Conservation (phyloP, 2,113 vertebrate species). For the Coptodon bakossiorum region DNA sequence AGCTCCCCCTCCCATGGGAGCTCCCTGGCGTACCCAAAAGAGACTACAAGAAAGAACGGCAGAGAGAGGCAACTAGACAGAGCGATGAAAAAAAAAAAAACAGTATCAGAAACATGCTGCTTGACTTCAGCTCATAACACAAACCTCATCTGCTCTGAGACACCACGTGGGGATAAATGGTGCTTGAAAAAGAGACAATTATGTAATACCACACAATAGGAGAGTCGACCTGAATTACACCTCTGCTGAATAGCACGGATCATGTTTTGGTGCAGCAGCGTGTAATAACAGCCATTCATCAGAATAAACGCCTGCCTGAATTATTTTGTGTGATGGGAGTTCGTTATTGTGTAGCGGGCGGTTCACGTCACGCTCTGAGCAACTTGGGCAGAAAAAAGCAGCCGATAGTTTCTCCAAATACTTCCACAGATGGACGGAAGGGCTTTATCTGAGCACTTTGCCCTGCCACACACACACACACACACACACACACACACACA, state of each 20-base stretch:
- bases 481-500: neutral
- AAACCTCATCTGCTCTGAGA: constrained; percentile 2
- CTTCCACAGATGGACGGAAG: neutral
- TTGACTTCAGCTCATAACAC: neutral
- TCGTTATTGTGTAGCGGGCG: neutral
- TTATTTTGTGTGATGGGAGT: neutral
- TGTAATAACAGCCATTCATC: neutral
- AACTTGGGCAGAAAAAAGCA: neutral
- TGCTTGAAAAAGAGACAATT: constrained; percentile 15
- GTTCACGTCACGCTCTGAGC: neutral
- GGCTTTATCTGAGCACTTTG: constrained; percentile 15
- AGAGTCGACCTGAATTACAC: neutral
- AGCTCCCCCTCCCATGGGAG: neutral
- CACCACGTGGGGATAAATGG: neutral
- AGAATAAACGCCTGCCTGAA: neutral
- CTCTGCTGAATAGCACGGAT: neutral
- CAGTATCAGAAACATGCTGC: neutral
- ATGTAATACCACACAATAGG: constrained; percentile 2
- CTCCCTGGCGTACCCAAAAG: neutral
- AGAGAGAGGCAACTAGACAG: neutral
- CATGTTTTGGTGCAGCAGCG: neutral
- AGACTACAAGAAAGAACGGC: neutral
- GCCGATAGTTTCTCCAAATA: constrained; percentile 16
- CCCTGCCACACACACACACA: neutral
- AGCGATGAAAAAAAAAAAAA: neutral